A percentile compares a stretch with the other conserved stretches of the same genome.
These are phyloP conservation scores for Calcarius lapponicus DNA, from an alignment of 2,797 vertebrate species.

Conservation along the genomic window DNA sequence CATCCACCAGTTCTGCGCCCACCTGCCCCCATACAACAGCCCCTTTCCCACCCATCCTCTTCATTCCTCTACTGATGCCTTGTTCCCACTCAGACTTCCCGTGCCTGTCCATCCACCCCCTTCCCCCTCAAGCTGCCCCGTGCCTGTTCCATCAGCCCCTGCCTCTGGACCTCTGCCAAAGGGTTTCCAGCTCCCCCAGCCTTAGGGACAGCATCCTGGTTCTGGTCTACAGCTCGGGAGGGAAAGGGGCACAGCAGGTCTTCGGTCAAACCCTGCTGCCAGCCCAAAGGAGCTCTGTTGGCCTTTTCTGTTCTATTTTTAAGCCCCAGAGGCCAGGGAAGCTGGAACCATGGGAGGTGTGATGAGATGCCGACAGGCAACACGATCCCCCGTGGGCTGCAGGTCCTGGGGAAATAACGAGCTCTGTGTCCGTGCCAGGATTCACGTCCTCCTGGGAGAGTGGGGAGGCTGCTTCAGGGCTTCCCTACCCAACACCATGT, in stretches of 20 bases:
- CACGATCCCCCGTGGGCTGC: not conserved
- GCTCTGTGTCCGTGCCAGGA: not conserved
- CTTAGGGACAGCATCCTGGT: not conserved
- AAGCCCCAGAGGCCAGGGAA: not conserved
- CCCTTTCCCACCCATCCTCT: not conserved
- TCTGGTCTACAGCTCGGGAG: not conserved
- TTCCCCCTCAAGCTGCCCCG: not conserved
- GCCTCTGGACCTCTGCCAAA: fast-evolving
- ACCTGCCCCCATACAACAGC: not conserved
- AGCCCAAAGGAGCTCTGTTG: not conserved
- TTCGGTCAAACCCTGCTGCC: not conserved
- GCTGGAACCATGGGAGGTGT: not conserved
- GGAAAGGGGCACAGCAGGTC: not conserved
- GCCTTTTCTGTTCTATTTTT: constrained; percentile 59
- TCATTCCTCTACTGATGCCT: not conserved
- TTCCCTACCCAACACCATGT: not conserved
- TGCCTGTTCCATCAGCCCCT: not conserved
- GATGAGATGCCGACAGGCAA: not conserved
- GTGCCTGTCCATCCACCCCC: not conserved
- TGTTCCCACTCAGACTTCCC: not conserved
- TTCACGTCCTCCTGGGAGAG: not conserved
- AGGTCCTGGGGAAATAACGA: not conserved
- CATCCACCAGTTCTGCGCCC: not conserved
- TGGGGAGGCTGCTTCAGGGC: not conserved
- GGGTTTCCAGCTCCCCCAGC: not conserved